These are phyloP conservation scores for Dicycla oo DNA, from an alignment of 2,888 invertebrate species.

Conservation along the genomic window DNA sequence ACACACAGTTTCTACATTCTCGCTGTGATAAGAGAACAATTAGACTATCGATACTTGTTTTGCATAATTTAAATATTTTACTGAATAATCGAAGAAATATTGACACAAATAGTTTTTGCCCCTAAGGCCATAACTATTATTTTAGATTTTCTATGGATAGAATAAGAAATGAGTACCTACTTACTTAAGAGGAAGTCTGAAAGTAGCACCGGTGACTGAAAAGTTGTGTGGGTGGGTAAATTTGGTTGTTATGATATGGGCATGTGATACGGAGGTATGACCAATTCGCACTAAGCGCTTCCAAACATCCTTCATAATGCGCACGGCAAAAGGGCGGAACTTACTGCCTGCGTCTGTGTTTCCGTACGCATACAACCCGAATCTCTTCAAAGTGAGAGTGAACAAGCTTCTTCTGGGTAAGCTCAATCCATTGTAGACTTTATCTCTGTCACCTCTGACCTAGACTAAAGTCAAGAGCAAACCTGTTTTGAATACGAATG, in stretches of 20 bases:
- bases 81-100: background rate
- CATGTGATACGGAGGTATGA: background rate
- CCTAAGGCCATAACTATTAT: background rate
- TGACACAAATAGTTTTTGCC: too few species aligned
- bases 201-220: background rate
- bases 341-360: too few species aligned
- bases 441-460: too few species aligned
- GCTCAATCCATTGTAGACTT: too few species aligned
- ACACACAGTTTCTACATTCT: conserved; percentile 4
- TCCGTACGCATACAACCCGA: too few species aligned
- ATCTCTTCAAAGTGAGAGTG: too few species aligned
- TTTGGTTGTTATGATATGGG: background rate
- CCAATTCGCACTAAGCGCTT: too few species aligned
- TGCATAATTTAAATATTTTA: conserved; percentile 9
- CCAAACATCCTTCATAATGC: too few species aligned
- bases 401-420: too few species aligned
- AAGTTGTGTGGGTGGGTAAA: background rate
- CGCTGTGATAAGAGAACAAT: conserved; percentile 26
- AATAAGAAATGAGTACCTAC: background rate
- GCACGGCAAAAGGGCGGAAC: too few species aligned
- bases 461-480: too few species aligned
- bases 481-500: background rate
- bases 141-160: background rate
- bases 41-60: background rate
- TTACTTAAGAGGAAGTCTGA: background rate